These are phyloP conservation scores for Leptobrachium leishanense DNA, from an alignment of 2,113 vertebrate species.

Conservation along the genomic window DNA sequence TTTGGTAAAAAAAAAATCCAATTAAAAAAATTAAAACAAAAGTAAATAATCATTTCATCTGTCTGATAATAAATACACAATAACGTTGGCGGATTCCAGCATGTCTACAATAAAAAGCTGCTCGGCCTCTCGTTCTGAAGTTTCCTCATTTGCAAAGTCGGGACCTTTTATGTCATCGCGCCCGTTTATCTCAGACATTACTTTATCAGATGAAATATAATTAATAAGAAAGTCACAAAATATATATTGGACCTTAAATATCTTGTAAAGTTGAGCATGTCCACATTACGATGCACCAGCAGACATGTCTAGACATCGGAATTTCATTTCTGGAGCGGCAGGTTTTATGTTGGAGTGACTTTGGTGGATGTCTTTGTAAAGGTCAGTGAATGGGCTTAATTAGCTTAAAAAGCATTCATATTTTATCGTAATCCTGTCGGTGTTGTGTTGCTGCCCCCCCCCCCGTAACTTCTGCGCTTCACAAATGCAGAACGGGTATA, in stretches of 20 bases:
- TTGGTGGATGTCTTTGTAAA: constrained; percentile 35
- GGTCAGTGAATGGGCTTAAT: constrained; percentile 43
- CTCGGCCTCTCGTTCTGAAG: not conserved
- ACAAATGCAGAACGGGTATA: constrained; percentile 27
- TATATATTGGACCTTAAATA: constrained; percentile 39
- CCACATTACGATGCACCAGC: constrained; percentile 32
- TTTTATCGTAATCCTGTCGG: constrained; percentile 27
- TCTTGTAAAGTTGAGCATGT: constrained; percentile 24
- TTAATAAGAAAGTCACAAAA: constrained; percentile 41
- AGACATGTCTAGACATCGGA: constrained; percentile 44
- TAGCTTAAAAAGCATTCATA: constrained; percentile 26
- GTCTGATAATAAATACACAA: no score
- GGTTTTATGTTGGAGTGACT: constrained; percentile 43
- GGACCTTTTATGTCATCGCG: constrained; percentile 21
- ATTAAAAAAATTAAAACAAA: no score
- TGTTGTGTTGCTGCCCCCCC: not conserved
- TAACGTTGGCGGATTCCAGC: no score
- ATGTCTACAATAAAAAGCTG: no score
- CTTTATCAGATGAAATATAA: constrained; percentile 43
- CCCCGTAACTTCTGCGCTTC: constrained; percentile 1
- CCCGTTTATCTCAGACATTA: constrained; percentile 31
- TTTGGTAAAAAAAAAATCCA: no score
- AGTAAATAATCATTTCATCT: no score
- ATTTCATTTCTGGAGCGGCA: constrained; percentile 46
- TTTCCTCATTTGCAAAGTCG: constrained; percentile 38